Evolutionary conservation across 1,140 invertebrate species (phyloP), one percentile per base, ranked within the genome.

Genomic region (Apocrypta bakeri): DNA sequence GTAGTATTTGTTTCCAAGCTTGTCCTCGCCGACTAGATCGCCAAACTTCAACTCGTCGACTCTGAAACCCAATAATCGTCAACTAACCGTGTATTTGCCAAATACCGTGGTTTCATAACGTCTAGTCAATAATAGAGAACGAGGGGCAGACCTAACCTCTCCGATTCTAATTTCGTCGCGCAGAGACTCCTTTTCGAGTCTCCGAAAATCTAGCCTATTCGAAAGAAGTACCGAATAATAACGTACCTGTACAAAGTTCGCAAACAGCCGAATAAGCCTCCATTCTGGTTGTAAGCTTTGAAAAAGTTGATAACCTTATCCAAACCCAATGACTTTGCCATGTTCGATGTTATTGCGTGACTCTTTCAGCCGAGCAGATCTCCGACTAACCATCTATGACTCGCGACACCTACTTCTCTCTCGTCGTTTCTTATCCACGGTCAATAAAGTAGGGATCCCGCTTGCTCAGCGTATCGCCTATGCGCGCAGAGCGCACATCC

Each of bases 1-100:
- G 91, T 94, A 99, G 91, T 99, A 99, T 90, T 96, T 98, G 92
- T 99, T 99, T 42, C 99, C 98, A 91, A 95, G 98, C 90, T 97
- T 96, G 90, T 99, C 99, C 82, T 94, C 94, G n/a, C 99, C 99
- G n/a, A 99, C 94, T 0, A 98, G 89, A 0, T 91, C 95, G 29
- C 98, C 98, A 64, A 94, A 93, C 93, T 98, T 99, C 27, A 98
- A 87, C 0, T 96, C 96, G 93, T 99, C 98, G 86, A 95, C 95
- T 89, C 98, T 97, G 64, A 81, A 92, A 84, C 24, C 12, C 24
- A 1, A 79, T 48, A 81, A 9, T 61, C 37, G 78, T 81, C 72
- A 75, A 82, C 1, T 9, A 2, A 27, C n/a, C 27, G n/a, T 4
- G 29, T 25, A 33, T 86, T 80, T 74, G n/a, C n/a, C n/a, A n/a